Evolutionary conservation across 2,797 vertebrate genomes (phyloP).

Genomic region (Microctenopoma steveboyesi): DNA sequence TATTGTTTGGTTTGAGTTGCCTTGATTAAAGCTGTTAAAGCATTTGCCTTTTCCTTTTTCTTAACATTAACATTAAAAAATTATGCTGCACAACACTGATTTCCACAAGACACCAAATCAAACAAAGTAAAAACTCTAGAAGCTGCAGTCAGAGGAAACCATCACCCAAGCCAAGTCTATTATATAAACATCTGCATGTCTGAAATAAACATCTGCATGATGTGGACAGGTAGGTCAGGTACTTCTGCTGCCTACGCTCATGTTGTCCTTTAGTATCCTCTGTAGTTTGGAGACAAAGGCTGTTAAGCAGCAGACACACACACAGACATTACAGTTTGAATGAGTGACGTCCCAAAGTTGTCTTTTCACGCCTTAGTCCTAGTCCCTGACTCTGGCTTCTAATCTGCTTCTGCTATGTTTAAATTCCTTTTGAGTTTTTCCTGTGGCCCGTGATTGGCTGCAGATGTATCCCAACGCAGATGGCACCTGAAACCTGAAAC

Average conservation of each 20-base stretch:
- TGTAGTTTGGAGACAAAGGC: constrained; percentile 61
- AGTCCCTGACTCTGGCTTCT: constrained; percentile 26
- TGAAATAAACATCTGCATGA: constrained; percentile 34
- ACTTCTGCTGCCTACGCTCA: constrained; percentile 32
- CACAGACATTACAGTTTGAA: constrained; percentile 47
- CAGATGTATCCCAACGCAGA: constrained; percentile 44
- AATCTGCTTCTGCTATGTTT: constrained; percentile 58
- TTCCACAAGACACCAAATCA: constrained; percentile 7
- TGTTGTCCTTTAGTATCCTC: constrained; percentile 40
- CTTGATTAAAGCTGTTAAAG: no score
- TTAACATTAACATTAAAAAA: constrained; percentile 19
- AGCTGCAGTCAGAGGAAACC: constrained; percentile 1
- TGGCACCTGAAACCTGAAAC: constrained; percentile 53
- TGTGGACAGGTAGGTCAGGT: constrained; percentile 14
- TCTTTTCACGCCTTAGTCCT: constrained; percentile 39
- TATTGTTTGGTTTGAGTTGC: no score
- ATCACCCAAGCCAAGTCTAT: not conserved
- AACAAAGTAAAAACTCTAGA: constrained; percentile 1
- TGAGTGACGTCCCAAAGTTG: constrained; percentile 45
- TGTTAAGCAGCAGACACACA: constrained; percentile 53
- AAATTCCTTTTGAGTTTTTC: constrained; percentile 56
- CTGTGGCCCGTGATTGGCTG: constrained; percentile 38
- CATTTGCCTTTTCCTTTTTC: not conserved
- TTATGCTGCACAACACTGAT: constrained; percentile 34
- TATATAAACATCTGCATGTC: constrained; percentile 32